Conservation (phyloP, 2,113 vertebrate genomes). For the Urocitellus parryii region DNA sequence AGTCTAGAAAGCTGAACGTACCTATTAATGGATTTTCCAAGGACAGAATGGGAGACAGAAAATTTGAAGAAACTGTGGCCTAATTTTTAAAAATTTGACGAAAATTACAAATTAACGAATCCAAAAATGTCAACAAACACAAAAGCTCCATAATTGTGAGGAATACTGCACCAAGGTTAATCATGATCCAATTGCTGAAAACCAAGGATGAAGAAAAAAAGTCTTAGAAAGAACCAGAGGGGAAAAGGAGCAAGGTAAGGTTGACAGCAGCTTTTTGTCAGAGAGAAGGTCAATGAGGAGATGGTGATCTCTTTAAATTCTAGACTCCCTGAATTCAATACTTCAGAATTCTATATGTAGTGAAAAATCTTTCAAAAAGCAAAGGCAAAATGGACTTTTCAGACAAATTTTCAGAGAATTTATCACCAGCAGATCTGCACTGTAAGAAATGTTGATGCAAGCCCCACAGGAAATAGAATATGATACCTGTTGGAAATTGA, state of each 20-base stretch:
- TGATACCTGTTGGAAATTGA: background rate
- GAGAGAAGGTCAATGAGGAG: background rate
- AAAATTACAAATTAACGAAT: background rate
- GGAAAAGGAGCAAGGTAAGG: background rate
- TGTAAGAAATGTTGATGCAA: background rate
- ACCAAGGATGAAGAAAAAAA: background rate
- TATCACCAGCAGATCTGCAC: background rate
- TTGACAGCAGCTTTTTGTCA: background rate
- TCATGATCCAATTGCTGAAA: background rate
- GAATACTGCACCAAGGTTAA: background rate
- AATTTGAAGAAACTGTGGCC: background rate
- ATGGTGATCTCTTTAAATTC: background rate
- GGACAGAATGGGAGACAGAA: background rate
- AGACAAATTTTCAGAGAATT: background rate
- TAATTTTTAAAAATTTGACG: background rate
- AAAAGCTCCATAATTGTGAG: background rate
- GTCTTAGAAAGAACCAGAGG: background rate
- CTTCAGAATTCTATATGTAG: background rate
- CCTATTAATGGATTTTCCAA: background rate
- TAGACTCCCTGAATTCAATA: background rate
- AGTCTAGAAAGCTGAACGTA: background rate
- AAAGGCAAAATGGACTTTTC: background rate
- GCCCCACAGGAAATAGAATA: background rate
- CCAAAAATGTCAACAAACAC: background rate
- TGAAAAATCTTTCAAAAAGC: background rate